Percentiles rank a stretch among this genome's conserved stretches.
phyloP scores from a whole-genome alignment of 2,888 invertebrate species.

The Euphydryas editha region DNA sequence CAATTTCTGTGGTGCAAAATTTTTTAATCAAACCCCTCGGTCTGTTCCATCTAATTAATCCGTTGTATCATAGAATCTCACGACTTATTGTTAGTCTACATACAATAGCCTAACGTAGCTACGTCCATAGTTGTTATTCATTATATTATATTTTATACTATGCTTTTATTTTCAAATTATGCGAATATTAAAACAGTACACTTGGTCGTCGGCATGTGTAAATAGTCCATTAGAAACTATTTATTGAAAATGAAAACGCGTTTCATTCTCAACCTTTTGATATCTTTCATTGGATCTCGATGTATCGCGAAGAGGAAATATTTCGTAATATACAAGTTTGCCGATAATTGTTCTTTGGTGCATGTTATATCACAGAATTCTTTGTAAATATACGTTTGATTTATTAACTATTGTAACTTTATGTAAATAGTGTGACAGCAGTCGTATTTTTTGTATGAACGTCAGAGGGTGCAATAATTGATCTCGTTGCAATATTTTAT shows the following conservation, averaged over 20 bases:
- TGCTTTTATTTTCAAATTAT: slow-evolving; percentile 26
- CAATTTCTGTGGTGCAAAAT: slow-evolving; percentile 49
- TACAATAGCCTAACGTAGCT: slow-evolving; percentile 2
- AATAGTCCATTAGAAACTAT: slow-evolving; percentile 47
- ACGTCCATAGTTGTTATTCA: slow-evolving; percentile 32
- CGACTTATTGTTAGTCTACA: slow-evolving; percentile 18
- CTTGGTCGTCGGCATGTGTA: slow-evolving; percentile 41
- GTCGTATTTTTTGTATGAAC: slow-evolving; percentile 21
- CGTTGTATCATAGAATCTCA: slow-evolving; percentile 64
- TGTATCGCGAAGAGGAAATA: slow-evolving; percentile 8
- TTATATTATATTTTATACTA: slow-evolving; percentile 23
- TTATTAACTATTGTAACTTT: slow-evolving; percentile 53
- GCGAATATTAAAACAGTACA: slow-evolving; percentile 17
- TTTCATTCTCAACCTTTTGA: slow-evolving; percentile 45
- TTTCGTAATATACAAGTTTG: slow-evolving; percentile 13
- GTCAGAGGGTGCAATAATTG: slow-evolving; percentile 39
- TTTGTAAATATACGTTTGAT: slow-evolving; percentile 60
- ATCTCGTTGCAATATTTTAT: slow-evolving; percentile 34
- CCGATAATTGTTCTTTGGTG: neutral
- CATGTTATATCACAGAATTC: slow-evolving; percentile 40
- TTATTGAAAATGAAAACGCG: slow-evolving; percentile 42
- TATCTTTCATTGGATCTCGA: slow-evolving; percentile 45
- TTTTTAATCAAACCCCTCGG: slow-evolving; percentile 45
- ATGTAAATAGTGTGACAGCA: slow-evolving; percentile 56
- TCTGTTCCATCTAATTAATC: slow-evolving; percentile 73